Percentiles rank a stretch among this genome's conserved stretches.
These are phyloP conservation scores for Momotus momota DNA, from an alignment of 2,797 vertebrate species.

Conservation along the genomic window DNA sequence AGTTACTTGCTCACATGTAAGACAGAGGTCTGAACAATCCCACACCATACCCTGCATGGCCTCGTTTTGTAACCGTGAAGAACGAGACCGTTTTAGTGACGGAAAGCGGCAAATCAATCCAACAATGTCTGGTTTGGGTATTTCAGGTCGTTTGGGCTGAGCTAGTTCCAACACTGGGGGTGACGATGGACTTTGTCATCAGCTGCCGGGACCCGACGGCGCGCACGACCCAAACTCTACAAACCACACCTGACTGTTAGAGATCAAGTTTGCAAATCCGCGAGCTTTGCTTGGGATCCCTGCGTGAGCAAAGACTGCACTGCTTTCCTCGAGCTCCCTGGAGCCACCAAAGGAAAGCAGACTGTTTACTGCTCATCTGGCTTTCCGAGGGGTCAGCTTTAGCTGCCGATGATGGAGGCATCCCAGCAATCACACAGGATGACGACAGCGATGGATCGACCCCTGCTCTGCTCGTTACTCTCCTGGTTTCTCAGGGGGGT, in stretches of 20 bases:
- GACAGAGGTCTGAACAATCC: neutral
- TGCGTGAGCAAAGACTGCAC: accelerated
- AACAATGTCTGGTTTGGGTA: accelerated
- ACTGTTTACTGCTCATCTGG: neutral
- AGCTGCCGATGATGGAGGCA: neutral
- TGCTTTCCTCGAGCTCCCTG: neutral
- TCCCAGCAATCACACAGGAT: neutral
- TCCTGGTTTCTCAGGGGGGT: neutral
- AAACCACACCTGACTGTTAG: neutral
- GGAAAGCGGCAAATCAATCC: neutral
- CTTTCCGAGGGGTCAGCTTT: neutral
- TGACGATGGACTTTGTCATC: neutral
- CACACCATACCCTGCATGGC: accelerated
- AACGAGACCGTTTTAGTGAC: neutral
- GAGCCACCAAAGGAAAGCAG: neutral
- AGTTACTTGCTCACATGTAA: accelerated
- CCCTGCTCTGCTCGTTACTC: neutral
- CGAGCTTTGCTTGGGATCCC: neutral
- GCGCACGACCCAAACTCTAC: neutral
- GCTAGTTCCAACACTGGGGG: neutral
- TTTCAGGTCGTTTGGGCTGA: neutral
- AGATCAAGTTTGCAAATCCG: neutral
- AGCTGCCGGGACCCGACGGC: neutral
- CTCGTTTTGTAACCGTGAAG: neutral
- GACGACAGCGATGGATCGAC: neutral